Conservation (phyloP, 2,888 invertebrate genomes). For the Orchesellides sinensis region DNA sequence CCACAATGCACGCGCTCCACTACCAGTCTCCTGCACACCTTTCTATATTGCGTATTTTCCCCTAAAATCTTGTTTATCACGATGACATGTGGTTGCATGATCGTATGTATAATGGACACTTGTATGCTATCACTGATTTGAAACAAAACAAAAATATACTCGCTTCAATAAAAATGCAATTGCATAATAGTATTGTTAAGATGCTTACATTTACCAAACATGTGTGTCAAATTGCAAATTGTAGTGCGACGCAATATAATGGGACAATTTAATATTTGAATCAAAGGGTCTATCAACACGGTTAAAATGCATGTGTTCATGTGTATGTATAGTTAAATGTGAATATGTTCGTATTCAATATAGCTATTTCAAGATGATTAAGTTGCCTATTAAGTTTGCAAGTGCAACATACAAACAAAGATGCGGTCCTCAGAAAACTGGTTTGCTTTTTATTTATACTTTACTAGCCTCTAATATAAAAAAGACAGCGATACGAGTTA, state of each 20-base stretch:
- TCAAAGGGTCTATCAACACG: no score
- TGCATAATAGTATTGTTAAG: conserved; percentile 34
- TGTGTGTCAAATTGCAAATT: not conserved
- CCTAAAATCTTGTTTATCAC: conserved; percentile 10
- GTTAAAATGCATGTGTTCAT: no score
- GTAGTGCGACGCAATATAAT: not conserved
- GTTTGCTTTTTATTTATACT: no score
- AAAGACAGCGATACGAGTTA: no score
- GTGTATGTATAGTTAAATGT: no score
- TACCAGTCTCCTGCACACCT: conserved; percentile 8
- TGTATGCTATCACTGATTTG: not conserved
- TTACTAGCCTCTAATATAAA: no score
- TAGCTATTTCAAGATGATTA: no score
- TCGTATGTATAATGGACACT: not conserved
- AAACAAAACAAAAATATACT: not conserved
- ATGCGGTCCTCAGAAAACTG: no score
- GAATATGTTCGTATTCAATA: no score
- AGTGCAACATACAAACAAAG: no score
- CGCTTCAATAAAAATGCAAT: conserved; percentile 2
- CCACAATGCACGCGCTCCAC: conserved; percentile 15
- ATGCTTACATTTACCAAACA: not conserved
- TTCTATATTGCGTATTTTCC: conserved; percentile 1
- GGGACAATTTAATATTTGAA: no score
- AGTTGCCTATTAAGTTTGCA: no score
- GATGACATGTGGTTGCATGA: conserved; percentile 5